Evolutionary conservation across 2,888 invertebrate species (phyloP).

Genomic region (Cephus runcator): DNA sequence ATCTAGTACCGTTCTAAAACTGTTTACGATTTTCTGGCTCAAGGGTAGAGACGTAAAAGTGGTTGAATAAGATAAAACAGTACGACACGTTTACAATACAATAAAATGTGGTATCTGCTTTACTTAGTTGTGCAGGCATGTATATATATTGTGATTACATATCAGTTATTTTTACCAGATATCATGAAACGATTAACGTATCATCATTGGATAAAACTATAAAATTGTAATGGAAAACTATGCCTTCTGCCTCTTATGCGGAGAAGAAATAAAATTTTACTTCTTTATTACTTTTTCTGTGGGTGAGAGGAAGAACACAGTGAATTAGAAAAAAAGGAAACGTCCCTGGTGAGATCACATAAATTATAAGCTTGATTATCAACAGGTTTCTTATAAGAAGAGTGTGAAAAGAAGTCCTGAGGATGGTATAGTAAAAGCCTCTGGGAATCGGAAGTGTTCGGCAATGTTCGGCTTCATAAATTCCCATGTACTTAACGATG

Average conservation of each 20-base stretch:
- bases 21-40: conserved; percentile 11
- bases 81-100: background rate
- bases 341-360: background rate
- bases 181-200: background rate
- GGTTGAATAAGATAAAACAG: background rate
- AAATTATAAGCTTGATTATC: background rate
- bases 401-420: background rate
- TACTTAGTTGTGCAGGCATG: background rate
- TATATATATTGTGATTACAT: background rate
- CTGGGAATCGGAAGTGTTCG: background rate
- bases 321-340: background rate
- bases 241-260: background rate
- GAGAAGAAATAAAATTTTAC: background rate
- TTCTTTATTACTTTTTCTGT: background rate
- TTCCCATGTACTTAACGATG: background rate
- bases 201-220: background rate
- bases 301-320: background rate
- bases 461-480: background rate
- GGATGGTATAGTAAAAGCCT: background rate
- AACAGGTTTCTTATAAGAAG: background rate
- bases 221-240: background rate
- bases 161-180: background rate
- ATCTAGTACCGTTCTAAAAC: background rate
- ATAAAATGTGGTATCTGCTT: background rate
- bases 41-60: conserved; percentile 10